Evolutionary conservation across 2,113 vertebrate genomes (phyloP).

Genomic region (Zootoca vivipara): DNA sequence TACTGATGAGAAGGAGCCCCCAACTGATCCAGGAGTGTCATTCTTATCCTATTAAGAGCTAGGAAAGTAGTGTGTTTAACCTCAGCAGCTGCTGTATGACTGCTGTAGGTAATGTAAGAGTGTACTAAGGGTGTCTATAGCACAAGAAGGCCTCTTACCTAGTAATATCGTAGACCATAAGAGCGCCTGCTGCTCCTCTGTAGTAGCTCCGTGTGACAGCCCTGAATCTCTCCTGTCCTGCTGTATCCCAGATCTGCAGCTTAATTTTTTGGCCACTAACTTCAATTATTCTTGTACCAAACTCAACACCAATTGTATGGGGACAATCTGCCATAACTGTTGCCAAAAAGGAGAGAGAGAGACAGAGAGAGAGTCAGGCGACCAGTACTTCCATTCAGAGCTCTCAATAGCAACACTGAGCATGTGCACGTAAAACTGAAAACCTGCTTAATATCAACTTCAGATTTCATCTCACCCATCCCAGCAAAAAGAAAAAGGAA

Average conservation of each 20-base stretch:
- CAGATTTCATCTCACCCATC: not conserved
- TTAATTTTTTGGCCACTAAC: constrained; percentile 99
- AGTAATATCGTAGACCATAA: constrained; percentile 99
- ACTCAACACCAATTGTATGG: constrained; percentile 98
- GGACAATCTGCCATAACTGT: constrained; percentile 99
- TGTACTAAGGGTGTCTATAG: not conserved
- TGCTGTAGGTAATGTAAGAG: no score
- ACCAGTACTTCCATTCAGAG: not conserved
- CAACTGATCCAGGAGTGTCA: not conserved
- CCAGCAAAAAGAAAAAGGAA: not conserved
- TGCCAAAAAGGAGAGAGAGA: not conserved
- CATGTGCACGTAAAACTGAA: not conserved
- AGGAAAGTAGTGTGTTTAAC: not conserved
- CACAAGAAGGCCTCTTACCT: constrained; percentile 80
- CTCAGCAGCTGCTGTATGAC: not conserved
- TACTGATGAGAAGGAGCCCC: not conserved
- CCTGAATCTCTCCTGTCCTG: constrained; percentile 95
- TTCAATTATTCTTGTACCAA: constrained; percentile 98
- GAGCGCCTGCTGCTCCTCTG: constrained; percentile 94
- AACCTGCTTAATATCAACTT: not conserved
- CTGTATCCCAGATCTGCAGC: constrained; percentile 99
- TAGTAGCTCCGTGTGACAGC: constrained; percentile 98
- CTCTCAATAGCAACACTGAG: not conserved
- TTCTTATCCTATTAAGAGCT: not conserved
- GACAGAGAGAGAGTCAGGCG: not conserved